phyloP scores from a whole-genome alignment of 2,888 invertebrate species.

The Heliconius sara region DNA sequence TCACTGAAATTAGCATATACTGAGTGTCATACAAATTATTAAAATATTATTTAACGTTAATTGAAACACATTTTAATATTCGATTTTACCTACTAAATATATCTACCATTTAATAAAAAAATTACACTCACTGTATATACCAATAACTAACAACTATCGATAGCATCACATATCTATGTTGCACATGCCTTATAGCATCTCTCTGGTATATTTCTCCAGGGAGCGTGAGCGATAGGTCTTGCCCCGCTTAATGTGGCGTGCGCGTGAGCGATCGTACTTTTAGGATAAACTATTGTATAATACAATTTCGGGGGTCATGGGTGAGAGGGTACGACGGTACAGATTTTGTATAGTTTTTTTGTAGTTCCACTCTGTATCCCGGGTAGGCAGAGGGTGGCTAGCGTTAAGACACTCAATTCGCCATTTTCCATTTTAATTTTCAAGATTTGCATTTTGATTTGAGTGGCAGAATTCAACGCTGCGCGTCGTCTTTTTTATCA shows the following conservation, averaged over 20 bases:
- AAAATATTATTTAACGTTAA: no score
- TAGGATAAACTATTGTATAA: conserved; percentile 34
- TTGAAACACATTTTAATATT: no score
- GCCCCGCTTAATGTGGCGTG: conserved; percentile 47
- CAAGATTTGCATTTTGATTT: no score
- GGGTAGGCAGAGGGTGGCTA: neutral
- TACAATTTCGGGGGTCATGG: conserved; percentile 28
- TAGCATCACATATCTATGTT: neutral
- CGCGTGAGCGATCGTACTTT: conserved; percentile 40
- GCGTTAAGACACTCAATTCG: neutral
- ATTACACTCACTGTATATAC: neutral
- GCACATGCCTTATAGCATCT: conserved; percentile 38
- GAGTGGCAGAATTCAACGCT: no score
- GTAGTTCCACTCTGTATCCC: neutral
- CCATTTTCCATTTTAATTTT: no score
- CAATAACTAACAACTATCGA: neutral
- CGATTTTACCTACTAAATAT: no score
- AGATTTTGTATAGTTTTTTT: neutral
- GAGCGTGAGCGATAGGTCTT: conserved; percentile 50
- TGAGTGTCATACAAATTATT: no score
- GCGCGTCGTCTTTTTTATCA: no score
- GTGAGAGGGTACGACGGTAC: neutral
- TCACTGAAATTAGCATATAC: no score
- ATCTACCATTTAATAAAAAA: no score
- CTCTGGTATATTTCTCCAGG: conserved; percentile 53